Evolutionary conservation across 2,888 invertebrate species (phyloP), one percentile per base, ranked within the genome.

Genomic region (Pollenia labialis): DNA sequence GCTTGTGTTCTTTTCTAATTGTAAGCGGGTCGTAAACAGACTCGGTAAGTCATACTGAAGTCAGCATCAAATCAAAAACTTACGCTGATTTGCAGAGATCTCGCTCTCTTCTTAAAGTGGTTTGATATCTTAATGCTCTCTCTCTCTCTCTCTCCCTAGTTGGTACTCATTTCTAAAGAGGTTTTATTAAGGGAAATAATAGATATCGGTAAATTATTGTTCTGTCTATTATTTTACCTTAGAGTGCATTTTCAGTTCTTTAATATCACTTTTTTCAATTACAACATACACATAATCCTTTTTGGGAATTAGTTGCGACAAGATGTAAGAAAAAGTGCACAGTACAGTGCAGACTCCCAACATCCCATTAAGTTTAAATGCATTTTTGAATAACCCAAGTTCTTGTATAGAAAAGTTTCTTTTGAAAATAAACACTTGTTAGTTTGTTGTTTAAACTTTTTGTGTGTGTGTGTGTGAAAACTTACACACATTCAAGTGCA

Each of bases 401-500:
- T 60, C 52, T 58, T 68, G 84, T 72, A 81, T 84, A 79, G 86
- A 88, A 81, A 80, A 75, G 88, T 88, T 88, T 89, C 88, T 89
- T 89, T 84, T 87, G 81, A 87, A 89, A 89, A 88, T 90, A 90
- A 84, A 85, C 82, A 86, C 85, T 88, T 86, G 80, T 86, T 82
- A 88, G 86, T 88, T 88, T 87, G 82, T 85, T 88, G 82, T 72
- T 84, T 62, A 68, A 83, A 84, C 60, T 83, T 82, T 79, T 85
- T 1, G 32, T 32, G 32, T 32, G 32, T 32, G 32, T 32, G 4
- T 68, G 68, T 50, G 68, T 80, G 32, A 46, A 68, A 72, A 74
- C 66, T 50, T 62, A 48, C 16, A 81, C 64, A 81, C 50, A 62
- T 9, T 58, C 14, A 23, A 9, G 42, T 60, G 40, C 10, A 68